Percentiles rank a stretch among this genome's conserved stretches.
phyloP scores from a whole-genome alignment of 2,113 vertebrate genomes.

The Actenoides hombroni region DNA sequence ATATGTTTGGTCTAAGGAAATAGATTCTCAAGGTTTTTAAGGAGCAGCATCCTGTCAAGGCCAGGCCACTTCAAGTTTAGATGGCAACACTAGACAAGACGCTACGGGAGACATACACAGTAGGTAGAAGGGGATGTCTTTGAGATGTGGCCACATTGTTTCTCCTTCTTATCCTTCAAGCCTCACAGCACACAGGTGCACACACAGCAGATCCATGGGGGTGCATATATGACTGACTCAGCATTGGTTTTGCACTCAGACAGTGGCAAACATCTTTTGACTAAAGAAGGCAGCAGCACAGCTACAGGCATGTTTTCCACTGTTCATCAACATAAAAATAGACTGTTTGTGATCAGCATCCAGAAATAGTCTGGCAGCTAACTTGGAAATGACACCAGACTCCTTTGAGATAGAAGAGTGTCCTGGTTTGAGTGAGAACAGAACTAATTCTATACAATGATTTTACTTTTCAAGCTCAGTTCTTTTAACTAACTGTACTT shows the following conservation, averaged over 20 bases:
- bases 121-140: background rate
- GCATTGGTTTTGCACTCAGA: background rate
- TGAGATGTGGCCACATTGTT: background rate
- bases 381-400: slow-evolving; percentile 6
- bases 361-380: slow-evolving; percentile 52
- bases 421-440: too few relatives aligned
- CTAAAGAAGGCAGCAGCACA: slow-evolving; percentile 49
- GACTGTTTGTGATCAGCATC: slow-evolving; percentile 20
- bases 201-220: background rate
- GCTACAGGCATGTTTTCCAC: slow-evolving; percentile 46
- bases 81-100: background rate
- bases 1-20: background rate
- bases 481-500: too few relatives aligned
- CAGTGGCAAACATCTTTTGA: background rate
- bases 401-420: background rate
- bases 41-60: background rate
- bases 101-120: background rate
- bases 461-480: too few relatives aligned
- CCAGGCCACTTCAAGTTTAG: background rate
- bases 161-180: background rate
- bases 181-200: background rate
- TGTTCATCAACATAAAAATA: slow-evolving; percentile 54
- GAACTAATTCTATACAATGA: too few relatives aligned
- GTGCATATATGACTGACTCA: background rate
- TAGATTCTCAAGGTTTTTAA: background rate